phyloP scores from a whole-genome alignment of 2,797 vertebrate species.

The Pangasius mekongensis region DNA sequence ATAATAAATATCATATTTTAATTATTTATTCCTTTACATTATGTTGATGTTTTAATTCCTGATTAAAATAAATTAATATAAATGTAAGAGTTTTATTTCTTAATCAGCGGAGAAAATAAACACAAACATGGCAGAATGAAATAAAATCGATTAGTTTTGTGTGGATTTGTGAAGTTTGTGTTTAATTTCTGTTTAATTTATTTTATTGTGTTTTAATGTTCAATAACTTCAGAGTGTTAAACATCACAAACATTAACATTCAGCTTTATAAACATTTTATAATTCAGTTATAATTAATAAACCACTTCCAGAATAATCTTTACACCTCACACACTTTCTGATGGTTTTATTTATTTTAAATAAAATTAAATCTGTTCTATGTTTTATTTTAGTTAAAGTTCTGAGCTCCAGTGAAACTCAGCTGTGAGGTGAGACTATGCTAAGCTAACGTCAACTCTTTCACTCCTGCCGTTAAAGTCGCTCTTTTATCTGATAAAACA shows the following conservation, averaged over 20 bases:
- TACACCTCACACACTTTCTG: background rate
- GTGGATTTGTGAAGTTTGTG: background rate
- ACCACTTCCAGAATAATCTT: background rate
- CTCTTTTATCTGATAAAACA: background rate
- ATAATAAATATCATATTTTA: too few relatives aligned
- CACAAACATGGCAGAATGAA: background rate
- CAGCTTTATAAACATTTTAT: background rate
- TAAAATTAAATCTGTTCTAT: background rate
- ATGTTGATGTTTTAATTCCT: background rate
- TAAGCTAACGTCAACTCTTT: slow-evolving; percentile 11
- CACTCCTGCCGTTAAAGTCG: background rate
- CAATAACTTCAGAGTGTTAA: too few relatives aligned
- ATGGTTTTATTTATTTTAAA: background rate
- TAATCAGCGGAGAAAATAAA: background rate
- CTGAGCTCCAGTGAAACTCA: background rate
- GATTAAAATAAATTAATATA: background rate
- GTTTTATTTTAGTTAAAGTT: background rate
- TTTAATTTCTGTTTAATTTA: background rate
- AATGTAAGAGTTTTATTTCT: background rate
- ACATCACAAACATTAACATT: background rate
- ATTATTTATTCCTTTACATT: background rate
- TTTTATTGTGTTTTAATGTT: background rate
- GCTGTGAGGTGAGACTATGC: background rate
- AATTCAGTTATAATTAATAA: background rate
- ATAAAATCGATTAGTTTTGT: background rate